These are phyloP conservation scores for Gortyna flavago DNA, from an alignment of 2,888 invertebrate genomes.

Conservation along the genomic window DNA sequence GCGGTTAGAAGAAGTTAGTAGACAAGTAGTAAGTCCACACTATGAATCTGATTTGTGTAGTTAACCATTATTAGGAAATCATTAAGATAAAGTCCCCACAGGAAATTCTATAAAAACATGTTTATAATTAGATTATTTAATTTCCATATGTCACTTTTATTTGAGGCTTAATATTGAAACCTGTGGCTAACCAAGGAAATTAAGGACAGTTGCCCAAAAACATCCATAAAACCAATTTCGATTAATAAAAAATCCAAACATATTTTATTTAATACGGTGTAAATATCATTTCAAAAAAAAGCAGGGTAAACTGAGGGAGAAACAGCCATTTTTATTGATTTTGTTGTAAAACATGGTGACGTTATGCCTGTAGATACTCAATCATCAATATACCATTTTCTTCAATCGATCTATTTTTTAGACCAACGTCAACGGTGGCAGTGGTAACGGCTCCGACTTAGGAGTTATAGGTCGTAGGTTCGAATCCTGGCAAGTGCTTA, in stretches of 20 bases:
- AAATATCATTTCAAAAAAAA: background rate
- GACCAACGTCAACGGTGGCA: background rate
- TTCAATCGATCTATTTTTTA: background rate
- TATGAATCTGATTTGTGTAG: background rate
- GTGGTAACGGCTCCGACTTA: background rate
- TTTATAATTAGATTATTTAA: background rate
- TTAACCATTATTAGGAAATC: background rate
- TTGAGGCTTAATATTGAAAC: background rate
- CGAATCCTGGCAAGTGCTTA: background rate
- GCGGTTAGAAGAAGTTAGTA: background rate
- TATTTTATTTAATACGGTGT: background rate
- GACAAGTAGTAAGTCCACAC: conserved; percentile 17
- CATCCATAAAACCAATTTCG: background rate
- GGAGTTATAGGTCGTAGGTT: background rate
- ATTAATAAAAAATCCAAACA: background rate
- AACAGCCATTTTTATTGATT: background rate
- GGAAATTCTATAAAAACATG: too few relatives aligned
- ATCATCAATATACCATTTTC: background rate
- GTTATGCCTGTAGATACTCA: background rate
- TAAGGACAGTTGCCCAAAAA: background rate
- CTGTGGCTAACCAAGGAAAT: background rate
- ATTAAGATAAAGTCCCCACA: too few relatives aligned
- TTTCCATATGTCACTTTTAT: background rate
- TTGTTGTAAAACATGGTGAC: background rate
- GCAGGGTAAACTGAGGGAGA: background rate